Conservation (phyloP, 2,797 vertebrate genomes). For the Rhinatrema bivittatum region DNA sequence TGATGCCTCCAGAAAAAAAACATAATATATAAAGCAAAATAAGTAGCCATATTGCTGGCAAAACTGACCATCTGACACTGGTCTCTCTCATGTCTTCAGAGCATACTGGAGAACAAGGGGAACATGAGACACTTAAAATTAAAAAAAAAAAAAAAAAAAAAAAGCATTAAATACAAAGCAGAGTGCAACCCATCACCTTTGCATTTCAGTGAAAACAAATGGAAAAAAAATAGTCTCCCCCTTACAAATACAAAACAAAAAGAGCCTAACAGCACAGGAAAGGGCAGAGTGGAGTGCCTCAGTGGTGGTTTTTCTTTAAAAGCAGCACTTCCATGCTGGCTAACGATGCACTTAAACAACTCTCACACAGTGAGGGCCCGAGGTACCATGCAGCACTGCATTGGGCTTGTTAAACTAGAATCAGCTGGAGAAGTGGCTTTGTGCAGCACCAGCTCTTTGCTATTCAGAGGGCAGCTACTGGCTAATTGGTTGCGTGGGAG, state of each 20-base stretch:
- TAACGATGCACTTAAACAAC: too few species aligned
- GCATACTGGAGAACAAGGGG: conserved; percentile 60
- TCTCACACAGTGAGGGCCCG: too few species aligned
- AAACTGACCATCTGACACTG: conserved; percentile 59
- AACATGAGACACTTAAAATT: conserved; percentile 21
- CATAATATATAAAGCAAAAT: conserved; percentile 70
- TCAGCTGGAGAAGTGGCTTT: too few species aligned
- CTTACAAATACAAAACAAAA: conserved; percentile 46
- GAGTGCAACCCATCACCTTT: conserved; percentile 60
- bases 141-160: too few species aligned
- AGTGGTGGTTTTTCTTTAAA: conserved; percentile 50
- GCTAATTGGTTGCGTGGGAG: too few species aligned
- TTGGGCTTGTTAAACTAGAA: too few species aligned
- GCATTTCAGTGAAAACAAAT: conserved; percentile 55
- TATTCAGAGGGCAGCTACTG: too few species aligned
- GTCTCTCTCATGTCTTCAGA: conserved; percentile 66
- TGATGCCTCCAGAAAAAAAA: conserved; percentile 81
- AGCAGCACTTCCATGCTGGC: too few species aligned
- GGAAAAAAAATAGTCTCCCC: conserved; percentile 61
- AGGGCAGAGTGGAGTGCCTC: conserved; percentile 78
- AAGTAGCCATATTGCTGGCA: conserved; percentile 65
- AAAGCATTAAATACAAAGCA: conserved; percentile 66
- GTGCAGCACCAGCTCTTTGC: too few species aligned
- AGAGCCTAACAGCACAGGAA: conserved; percentile 50
- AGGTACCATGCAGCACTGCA: too few species aligned